Base-by-base conservation (phyloP, 2,113 vertebrate genomes). In the Gasterosteus nipponicus region DNA sequence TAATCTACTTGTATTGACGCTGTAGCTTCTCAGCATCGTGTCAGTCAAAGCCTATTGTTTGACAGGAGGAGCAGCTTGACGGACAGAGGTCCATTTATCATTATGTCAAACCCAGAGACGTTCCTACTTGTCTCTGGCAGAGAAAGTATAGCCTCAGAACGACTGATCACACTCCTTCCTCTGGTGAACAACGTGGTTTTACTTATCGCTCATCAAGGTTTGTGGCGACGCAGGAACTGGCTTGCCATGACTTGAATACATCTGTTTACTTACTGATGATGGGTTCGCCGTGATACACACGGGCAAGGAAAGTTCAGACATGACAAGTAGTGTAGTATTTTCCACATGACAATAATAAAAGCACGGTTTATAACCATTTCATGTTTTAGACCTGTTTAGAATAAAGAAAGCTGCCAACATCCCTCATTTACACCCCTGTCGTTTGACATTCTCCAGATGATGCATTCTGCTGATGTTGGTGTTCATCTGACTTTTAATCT, bases 31-130 rank as follows among this genome's bases (percentile, higher is more conserved):
- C 57, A 35, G 54, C 35, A 44, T 42, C 4, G 0, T 73, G 84
- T 72, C 85, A 90, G 61, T 79, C 83, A 65, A 51, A 4, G 67
- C 61, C 75, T 58, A 35, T 9, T 54, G 29, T 53, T 41, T 62
- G 70, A 76, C 47, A 53, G 64, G 54, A 75, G 59, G 69, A 35
- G 53, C 58, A 85, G 77, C n/a, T 26, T 46, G 77, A 82, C 65
- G 69, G 84, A 41, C 67, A 58, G 56, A 62, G 39, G 12, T 62
- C 75, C 49, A 80, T 78, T 84, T 79, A 80, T 79, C 80, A 51
- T 78, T 51, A 47, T 75, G 69, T 72, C 42, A 57, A 26, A 57
- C 42, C 7, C 41, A 9, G 39, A 44, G 4, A 64, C 16, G 6
- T 38, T 19, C 26, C 26, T 38, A 44, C 26, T 60, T 67, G 18